A percentile compares a stretch with the other conserved stretches of the same genome.
phyloP scores from a whole-genome alignment of 2,888 invertebrate genomes.

The Agriopis marginaria region DNA sequence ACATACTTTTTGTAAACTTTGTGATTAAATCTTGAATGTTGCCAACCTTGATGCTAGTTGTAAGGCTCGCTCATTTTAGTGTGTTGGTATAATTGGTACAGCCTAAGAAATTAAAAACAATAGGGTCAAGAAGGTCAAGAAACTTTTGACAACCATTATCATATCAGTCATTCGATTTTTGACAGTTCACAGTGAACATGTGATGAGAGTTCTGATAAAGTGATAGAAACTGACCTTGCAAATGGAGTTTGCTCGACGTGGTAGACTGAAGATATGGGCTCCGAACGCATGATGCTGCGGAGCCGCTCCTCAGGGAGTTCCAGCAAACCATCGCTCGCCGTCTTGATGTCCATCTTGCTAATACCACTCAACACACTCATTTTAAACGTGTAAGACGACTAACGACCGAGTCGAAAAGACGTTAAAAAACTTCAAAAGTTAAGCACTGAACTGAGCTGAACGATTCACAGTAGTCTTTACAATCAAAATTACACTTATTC shows the following conservation, averaged over 20 bases:
- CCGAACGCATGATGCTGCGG: slow-evolving; percentile 89
- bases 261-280: slow-evolving; percentile 91
- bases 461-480: slow-evolving; percentile 82
- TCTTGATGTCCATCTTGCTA: slow-evolving; percentile 85
- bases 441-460: slow-evolving; percentile 64
- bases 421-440: slow-evolving; percentile 68
- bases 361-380: slow-evolving; percentile 85
- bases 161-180: slow-evolving; percentile 43
- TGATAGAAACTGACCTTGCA: slow-evolving; percentile 89
- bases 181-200: slow-evolving; percentile 45
- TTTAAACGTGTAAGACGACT: slow-evolving; percentile 82
- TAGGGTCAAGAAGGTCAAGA: slow-evolving; percentile 34
- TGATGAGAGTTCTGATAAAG: slow-evolving; percentile 19
- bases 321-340: slow-evolving; percentile 90
- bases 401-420: slow-evolving; percentile 74
- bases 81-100: slow-evolving; percentile 5
- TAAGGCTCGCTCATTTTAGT: neutral
- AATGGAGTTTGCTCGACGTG: slow-evolving; percentile 94
- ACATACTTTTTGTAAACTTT: neutral
- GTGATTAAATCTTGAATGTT: slow-evolving; percentile 7
- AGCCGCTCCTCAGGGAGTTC: slow-evolving; percentile 90
- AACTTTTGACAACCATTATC: slow-evolving; percentile 45
- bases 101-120: slow-evolving; percentile 30
- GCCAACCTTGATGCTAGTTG: slow-evolving; percentile 17
- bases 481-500: slow-evolving; percentile 82